Base-by-base conservation (phyloP, 1,140 invertebrate genomes). In the Phenacoccus solenopsis region DNA sequence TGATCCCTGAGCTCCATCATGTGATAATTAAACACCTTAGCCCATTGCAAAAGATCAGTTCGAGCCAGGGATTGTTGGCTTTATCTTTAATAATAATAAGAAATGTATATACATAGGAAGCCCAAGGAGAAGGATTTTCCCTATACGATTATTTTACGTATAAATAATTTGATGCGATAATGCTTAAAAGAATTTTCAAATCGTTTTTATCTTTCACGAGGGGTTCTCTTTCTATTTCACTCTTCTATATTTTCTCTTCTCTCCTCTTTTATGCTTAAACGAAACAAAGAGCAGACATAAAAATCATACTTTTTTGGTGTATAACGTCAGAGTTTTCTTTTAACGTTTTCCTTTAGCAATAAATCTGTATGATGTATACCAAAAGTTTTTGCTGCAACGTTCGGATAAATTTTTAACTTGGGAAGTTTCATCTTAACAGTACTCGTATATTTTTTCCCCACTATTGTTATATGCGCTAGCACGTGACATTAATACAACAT, bases 131-230 rank as follows among this genome's bases (percentile, higher is more conserved):
- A 3, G 5, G 13, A 16, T 49, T 49, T 49, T 49, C n/a, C n/a
- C n/a, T n/a, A n/a, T 49, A 49, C 38, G 38, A 49, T 49, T 49
- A 49, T 49, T 49, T 49, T 49, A 49, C 38, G 38, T 49, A 49
- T 49, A 49, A 49, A 49, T 49, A 49, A 49, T 49, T 49, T 49
- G 20, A 49, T 49, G 38, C 38, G 20, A 49, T 49, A 49, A 49
- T 49, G 38, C 38, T 49, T 49, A 49, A n/a, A 49, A 49, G 16
- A 49, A 49, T 49, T 49, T 49, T 49, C 16, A 49, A 49, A 49
- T 49, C 38, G 38, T n/a, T 49, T 49, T n/a, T 49, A 49, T 49
- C 38, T 10, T 49, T 16, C 20, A 10, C 38, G 5, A 49, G 38
- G 5, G 38, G 38, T 49, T 49, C 38, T 49, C 16, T 49, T 49